Base-by-base conservation (phyloP, 1,140 invertebrate species). In the Oryctes rhinoceros region DNA sequence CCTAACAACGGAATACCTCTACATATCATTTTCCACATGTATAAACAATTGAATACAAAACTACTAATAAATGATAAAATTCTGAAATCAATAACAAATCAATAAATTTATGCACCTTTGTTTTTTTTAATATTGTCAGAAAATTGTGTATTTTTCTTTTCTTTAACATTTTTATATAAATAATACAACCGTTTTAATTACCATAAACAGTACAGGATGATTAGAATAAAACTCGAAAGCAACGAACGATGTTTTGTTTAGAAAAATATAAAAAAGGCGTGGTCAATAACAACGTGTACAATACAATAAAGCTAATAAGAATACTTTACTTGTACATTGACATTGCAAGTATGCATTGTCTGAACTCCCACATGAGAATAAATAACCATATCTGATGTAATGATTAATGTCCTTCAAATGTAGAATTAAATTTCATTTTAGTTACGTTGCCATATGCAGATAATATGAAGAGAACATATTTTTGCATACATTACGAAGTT, bases 371-470 rank as follows among this genome's bases (percentile, higher is more conserved):
- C 65, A 71, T 62, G 53, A 30, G 24, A 37, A 24, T 3, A 30
- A 20, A 35, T 15, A 35, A 35, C 65, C 2, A 10, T 71, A 35
- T 71, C 65, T 71, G 65, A 71, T 71, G 65, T 71, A 71, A 71
- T 71, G 24, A 71, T 67, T 24, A 24, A 71, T 37, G 65, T 71
- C 65, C 65, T 71, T 71, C 65, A 71, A 24, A 6, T 24, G 20
- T 24, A 71, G 65, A 71, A 30, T 71, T 71, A 30, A 30, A 37
- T 71, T 71, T 71, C 65, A 59, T 59, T 59, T n/a, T 71, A 24
- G 53, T 59, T 59, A 59, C 9, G 9, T 10, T 3, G 39, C 39
- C 9, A 7, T 44, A 44, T 10, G 5, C 39, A 3, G 39, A 44
- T 44, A 59, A 11, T 53, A 53, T 53, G 7, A 53, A 53, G 49